Percentiles rank a stretch among this genome's conserved stretches.
Evolutionary conservation across 2,797 vertebrate species (phyloP).

Genomic region (Danio choprae): DNA sequence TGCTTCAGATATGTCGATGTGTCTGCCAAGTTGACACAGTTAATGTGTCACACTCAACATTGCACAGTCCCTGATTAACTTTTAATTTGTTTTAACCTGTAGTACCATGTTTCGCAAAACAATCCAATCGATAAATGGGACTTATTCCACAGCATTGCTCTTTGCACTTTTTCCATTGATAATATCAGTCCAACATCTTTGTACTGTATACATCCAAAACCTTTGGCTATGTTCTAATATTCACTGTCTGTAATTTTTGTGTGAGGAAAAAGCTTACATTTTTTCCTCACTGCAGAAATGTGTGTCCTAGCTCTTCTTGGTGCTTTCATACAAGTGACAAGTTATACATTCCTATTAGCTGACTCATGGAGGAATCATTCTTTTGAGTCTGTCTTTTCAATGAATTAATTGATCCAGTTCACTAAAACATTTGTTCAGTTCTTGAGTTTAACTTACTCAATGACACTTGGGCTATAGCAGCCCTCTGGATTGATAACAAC

Average conservation of each 20-base stretch:
- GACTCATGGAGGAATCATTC: constrained; percentile 4
- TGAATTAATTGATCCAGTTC: neutral
- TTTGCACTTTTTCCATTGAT: too few species aligned
- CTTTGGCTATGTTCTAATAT: neutral
- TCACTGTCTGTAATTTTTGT: neutral
- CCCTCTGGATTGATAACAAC: neutral
- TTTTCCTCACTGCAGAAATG: neutral
- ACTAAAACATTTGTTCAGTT: constrained; percentile 1
- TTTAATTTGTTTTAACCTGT: too few species aligned
- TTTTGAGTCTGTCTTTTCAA: neutral
- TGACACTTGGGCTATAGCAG: too few species aligned
- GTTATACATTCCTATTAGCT: neutral
- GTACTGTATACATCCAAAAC: too few species aligned
- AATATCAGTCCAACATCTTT: too few species aligned
- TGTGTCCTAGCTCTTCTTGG: neutral
- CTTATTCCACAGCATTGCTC: too few species aligned
- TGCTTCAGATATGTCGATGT: too few species aligned
- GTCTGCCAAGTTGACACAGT: too few species aligned
- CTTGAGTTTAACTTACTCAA: neutral
- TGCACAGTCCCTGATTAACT: too few species aligned
- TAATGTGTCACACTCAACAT: too few species aligned
- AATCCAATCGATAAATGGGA: too few species aligned
- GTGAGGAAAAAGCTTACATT: neutral
- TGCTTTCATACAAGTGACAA: neutral
- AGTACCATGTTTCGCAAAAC: too few species aligned